Evolutionary conservation across 2,888 invertebrate genomes (phyloP), one percentile per base, ranked within the genome.

Genomic region (Dryococelus australis): DNA sequence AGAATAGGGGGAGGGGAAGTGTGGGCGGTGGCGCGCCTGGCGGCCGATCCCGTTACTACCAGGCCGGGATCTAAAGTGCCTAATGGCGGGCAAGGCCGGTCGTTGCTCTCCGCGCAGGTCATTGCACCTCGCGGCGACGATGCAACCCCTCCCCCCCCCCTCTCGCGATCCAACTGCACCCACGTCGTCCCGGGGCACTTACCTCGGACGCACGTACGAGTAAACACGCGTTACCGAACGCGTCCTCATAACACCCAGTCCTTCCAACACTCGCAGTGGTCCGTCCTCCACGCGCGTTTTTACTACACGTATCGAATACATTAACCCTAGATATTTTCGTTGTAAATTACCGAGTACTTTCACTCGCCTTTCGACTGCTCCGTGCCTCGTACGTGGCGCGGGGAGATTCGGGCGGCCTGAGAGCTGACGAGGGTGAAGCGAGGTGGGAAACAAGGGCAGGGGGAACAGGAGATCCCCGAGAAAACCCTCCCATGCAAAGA

Each of bases 71-170:
- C 12, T n/a, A n/a, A 65, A 65, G 65, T 65, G 65, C 65, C 65
- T n/a, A n/a, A 65, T 65, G 65, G 65, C 20, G 65, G 65, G 65
- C 65, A 65, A 65, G 65, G 65, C 65, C 65, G 65, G 65, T 65
- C 65, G 65, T 65, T 65, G 12, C 24, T 24, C 65, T 24, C 51
- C 24, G 65, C 65, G 20, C 65, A 65, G 65, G 65, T 65, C 65
- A 65, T 65, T 65, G 65, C 65, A 65, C 65, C 65, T 65, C 65
- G 65, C 65, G 65, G 24, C 65, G 20, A 65, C 20, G n/a, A 3
- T 65, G 65, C 65, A 65, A 3, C 65, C 65, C 65, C 65, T n/a
- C 65, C 65, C 65, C 65, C 65, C n/a, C 65, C 16, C 65, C 65
- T 47, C 16, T 8, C 4, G 12, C 4, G 16, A 10, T 6, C 47